A percentile compares a stretch with the other conserved stretches of the same genome.
Evolutionary conservation across 92 coral and sea anemone species (phyloP).

Genomic region (Actinostola sp.): DNA sequence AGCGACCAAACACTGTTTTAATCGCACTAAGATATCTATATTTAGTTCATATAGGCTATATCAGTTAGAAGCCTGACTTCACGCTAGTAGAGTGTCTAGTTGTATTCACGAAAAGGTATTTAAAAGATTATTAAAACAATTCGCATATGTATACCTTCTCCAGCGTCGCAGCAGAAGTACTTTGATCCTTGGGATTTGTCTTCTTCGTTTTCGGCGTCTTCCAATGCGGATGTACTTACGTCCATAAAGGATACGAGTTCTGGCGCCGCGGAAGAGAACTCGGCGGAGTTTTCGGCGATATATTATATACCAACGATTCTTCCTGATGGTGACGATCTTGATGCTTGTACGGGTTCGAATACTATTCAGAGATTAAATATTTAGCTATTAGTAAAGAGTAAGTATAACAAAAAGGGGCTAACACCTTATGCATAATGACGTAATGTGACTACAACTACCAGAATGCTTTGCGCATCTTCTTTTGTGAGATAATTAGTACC

Average conservation of each 20-base stretch:
- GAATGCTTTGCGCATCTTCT: no score
- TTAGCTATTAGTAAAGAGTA: neutral
- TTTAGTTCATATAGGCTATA: no score
- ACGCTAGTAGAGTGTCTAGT: no score
- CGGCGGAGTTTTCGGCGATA: conserved; percentile 2
- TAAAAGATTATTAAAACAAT: no score
- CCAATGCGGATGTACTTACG: conserved; percentile 7
- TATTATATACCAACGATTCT: neutral
- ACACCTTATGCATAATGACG: no score
- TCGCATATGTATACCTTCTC: conserved; percentile 13
- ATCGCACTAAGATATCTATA: no score
- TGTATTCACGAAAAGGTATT: no score
- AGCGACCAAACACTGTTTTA: no score
- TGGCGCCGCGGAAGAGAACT: conserved; percentile 1
- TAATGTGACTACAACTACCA: no score
- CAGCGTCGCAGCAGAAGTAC: neutral
- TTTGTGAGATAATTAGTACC: no score
- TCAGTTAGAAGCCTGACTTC: no score
- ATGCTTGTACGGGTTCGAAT: conserved; percentile 8
- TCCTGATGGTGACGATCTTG: neutral
- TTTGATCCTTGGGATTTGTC: neutral
- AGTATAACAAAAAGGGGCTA: no score
- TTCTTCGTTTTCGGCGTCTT: conserved; percentile 6
- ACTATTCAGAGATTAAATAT: neutral
- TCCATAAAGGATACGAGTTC: neutral